Base-by-base conservation (phyloP, 2,888 invertebrate species). In the Campoplex nolae region DNA sequence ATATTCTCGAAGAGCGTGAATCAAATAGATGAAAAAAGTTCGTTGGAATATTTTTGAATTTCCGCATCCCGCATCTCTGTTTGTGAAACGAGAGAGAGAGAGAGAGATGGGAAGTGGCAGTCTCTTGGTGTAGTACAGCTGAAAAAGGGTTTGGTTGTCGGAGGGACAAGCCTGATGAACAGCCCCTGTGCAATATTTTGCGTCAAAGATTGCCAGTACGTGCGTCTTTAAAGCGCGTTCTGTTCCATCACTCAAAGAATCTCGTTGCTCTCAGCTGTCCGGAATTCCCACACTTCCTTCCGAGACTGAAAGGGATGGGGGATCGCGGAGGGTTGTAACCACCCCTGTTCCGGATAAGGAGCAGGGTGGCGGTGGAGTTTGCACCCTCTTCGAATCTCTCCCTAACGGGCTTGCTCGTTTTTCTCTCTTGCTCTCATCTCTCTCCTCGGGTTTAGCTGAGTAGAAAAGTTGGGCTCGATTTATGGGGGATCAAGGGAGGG, bases 261-360 rank as follows among this genome's bases (percentile, higher is more conserved):
- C 73, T 74, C 78, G 67, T 77, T 87, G 84, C 85, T 88, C 91
- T 92, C 92, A 91, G 90, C 90, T 91, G 92, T 91, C 89, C 90
- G 82, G 78, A 89, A 90, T 93, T 93, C 93, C 93, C 93, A 93
- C 93, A 93, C 91, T 92, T 89, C 88, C 90, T 91, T 90, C 86
- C 90, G 91, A 81, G 70, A 28, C 42, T 51, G 35, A n/a, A 13
- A 42, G 3, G 67, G 67, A 9, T 38, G 86, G 56, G 9, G 38
- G 38, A 13, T 35, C 9, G 65, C 7, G 65, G 58, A 54, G 65
- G 73, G 62, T 28, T 91, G 90, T 90, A 91, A 89, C 89, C 89
- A 85, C 80, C 83, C 88, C 88, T 89, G 89, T 90, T 90, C 88
- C 68, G 90, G 90, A 90, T 90, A 90, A 90, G 92, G 89, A 89